Evolutionary conservation across 2,113 vertebrate genomes (phyloP).

Genomic region (Crotophaga sulcirostris): DNA sequence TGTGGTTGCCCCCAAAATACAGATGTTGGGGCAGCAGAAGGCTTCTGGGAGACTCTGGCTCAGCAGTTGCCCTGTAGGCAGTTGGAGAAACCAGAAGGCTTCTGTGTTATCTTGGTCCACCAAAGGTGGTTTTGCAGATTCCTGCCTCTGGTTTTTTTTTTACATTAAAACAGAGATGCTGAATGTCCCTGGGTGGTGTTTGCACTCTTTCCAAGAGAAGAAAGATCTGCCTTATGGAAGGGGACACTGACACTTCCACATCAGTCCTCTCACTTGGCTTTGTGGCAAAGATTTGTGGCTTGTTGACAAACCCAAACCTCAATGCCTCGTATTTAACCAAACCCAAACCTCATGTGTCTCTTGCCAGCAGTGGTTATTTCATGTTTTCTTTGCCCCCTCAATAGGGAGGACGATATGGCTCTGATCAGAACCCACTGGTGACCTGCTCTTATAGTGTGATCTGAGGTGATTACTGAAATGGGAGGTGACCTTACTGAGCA

Average conservation of each 20-base stretch:
- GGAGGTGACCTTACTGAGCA: background rate
- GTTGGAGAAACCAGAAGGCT: background rate
- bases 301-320: background rate
- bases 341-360: background rate
- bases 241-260: background rate
- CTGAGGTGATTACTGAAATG: background rate
- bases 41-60: background rate
- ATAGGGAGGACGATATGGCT: fast-evolving
- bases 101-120: background rate
- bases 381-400: background rate
- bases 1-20: background rate
- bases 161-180: background rate
- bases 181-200: background rate
- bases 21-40: background rate
- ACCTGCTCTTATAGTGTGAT: background rate
- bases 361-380: background rate
- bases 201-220: background rate
- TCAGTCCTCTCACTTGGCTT: background rate
- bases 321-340: background rate
- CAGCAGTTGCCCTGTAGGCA: background rate
- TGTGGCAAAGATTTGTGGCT: background rate
- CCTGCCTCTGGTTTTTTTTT: background rate
- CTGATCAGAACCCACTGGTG: background rate
- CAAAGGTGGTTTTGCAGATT: background rate
- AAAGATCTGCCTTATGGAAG: background rate